These are phyloP conservation scores for Rhinophrynus dorsalis DNA, from an alignment of 2,797 vertebrate genomes.

Conservation along the genomic window DNA sequence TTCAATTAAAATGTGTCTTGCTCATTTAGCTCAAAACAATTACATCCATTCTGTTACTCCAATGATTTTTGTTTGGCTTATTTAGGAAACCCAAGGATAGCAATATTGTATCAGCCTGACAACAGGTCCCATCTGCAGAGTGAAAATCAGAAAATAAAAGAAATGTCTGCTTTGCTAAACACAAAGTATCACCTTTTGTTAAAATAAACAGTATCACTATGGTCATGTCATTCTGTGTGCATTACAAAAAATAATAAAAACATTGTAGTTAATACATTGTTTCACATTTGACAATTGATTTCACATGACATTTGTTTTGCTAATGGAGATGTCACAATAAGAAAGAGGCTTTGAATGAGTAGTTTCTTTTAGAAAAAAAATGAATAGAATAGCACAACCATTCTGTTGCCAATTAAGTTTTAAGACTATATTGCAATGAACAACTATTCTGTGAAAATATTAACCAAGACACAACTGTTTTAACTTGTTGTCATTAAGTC, in stretches of 20 bases:
- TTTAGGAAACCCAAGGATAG: conserved; percentile 28
- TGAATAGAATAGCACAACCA: not conserved
- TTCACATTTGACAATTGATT: conserved; percentile 31
- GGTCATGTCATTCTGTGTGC: conserved; percentile 8
- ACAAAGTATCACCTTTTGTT: conserved; percentile 37
- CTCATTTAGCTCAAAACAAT: conserved; percentile 46
- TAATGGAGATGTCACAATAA: conserved; percentile 33
- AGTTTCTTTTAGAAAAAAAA: conserved; percentile 12
- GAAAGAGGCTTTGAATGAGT: conserved; percentile 12
- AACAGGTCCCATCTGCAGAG: conserved; percentile 36
- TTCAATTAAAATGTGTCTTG: conserved; percentile 40
- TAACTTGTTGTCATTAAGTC: conserved; percentile 1
- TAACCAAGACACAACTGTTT: not conserved
- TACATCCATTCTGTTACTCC: conserved; percentile 39
- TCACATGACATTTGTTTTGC: conserved; percentile 27
- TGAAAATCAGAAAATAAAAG: conserved; percentile 35
- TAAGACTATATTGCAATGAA: conserved; percentile 13
- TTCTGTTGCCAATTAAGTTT: conserved; percentile 42
- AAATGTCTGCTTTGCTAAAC: conserved; percentile 31
- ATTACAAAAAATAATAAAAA: conserved; percentile 16
- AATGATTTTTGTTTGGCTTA: conserved; percentile 34
- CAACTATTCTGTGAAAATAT: conserved; percentile 8
- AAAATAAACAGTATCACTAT: conserved; percentile 26
- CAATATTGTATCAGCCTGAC: conserved; percentile 38
- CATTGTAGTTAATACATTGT: conserved; percentile 24